phyloP scores from a whole-genome alignment of 1,140 invertebrate genomes.

The Coelopa frigida region DNA sequence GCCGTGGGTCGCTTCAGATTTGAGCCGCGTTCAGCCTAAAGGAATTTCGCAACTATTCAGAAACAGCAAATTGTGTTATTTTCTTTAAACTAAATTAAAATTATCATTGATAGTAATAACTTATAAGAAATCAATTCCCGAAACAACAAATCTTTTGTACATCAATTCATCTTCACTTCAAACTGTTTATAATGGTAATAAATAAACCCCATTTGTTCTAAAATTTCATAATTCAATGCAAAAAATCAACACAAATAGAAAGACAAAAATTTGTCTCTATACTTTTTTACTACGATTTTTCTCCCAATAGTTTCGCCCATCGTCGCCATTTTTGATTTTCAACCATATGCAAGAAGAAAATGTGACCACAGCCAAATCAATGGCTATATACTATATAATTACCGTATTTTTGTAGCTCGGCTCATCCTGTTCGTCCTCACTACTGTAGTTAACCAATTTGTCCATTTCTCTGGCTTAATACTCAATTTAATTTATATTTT shows the following conservation, averaged over 20 bases:
- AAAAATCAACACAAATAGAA: no score
- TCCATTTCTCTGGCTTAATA: no score
- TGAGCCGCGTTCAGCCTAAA: constrained; percentile 31
- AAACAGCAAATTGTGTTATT: constrained; percentile 45
- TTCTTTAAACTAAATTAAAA: constrained; percentile 6
- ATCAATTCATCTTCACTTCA: no score
- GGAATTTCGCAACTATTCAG: constrained; percentile 44
- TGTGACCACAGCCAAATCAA: constrained; percentile 18
- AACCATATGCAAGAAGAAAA: constrained; percentile 16
- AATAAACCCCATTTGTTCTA: no score
- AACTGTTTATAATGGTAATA: no score
- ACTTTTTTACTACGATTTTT: constrained; percentile 12
- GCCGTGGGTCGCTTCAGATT: no score
- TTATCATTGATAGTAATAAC: no score
- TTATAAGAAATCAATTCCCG: no score
- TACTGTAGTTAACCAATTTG: constrained; percentile 54
- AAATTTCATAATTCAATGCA: no score
- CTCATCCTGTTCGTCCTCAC: constrained; percentile 54
- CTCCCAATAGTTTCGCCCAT: constrained; percentile 8
- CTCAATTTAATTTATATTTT: no score
- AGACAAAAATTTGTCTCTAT: constrained; percentile 11
- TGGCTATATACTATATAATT: constrained; percentile 25
- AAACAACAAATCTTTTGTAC: no score
- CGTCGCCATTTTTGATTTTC: constrained; percentile 8
- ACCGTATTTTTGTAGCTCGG: constrained; percentile 37